Percentiles rank a stretch among this genome's conserved stretches.
Evolutionary conservation across 1,140 invertebrate species (phyloP).

Genomic region (Drosophila athabasca): DNA sequence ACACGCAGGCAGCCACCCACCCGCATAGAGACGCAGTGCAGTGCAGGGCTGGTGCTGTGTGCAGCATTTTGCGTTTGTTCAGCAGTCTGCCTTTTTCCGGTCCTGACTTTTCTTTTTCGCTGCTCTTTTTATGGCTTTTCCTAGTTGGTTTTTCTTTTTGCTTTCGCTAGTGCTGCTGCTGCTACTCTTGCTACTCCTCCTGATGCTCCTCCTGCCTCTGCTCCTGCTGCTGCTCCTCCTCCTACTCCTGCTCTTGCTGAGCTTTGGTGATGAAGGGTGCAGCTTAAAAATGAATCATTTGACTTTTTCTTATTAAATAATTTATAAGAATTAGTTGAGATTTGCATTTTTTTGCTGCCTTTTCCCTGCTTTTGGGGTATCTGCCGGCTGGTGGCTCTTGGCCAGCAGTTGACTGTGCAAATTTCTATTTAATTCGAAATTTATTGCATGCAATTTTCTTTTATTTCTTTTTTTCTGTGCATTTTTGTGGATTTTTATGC

Average conservation of each 20-base stretch:
- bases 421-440: constrained; percentile 82
- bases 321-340: constrained; percentile 83
- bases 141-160: constrained; percentile 33
- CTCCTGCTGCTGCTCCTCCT: not conserved
- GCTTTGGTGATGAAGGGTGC: constrained; percentile 79
- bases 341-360: constrained; percentile 73
- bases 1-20: not conserved
- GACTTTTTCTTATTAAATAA: constrained; percentile 82
- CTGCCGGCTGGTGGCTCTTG: not conserved
- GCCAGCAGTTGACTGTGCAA: constrained; percentile 57
- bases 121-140: constrained; percentile 48
- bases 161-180: constrained; percentile 35
- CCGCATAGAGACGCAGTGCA: not conserved
- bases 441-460: constrained; percentile 72
- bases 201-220: constrained; percentile 59
- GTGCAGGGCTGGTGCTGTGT: not conserved
- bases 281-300: constrained; percentile 83
- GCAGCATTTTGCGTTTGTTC: constrained; percentile 23
- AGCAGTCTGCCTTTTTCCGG: constrained; percentile 37
- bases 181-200: constrained; percentile 23
- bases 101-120: constrained; percentile 35
- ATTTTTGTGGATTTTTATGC: not conserved
- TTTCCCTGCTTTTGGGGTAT: constrained; percentile 14
- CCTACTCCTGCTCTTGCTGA: constrained; percentile 53
- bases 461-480: constrained; percentile 12